Base-by-base conservation (phyloP, 2,797 vertebrate species). In the Vireo griseus region DNA sequence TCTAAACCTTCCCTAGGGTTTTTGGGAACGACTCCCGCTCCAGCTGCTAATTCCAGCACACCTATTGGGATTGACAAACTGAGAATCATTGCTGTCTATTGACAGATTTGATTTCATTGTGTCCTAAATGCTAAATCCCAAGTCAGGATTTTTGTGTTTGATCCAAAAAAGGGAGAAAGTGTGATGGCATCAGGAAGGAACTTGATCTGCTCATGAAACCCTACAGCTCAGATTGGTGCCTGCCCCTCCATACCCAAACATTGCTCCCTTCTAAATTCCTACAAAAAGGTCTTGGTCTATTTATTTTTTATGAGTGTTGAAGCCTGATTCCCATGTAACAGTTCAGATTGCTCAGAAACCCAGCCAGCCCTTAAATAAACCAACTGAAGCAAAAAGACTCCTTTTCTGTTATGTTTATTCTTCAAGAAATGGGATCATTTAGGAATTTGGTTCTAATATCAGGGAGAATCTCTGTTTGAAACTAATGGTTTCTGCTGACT, bases 401-500 rank as follows among this genome's bases (percentile, higher is more conserved):
- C 9, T 75, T 75, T 90, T 31, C 29, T 9, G 7, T 58, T 80
- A 16, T 21, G 20, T 13, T 74, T 71, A 28, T 85, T 90, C 88
- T 86, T 52, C 55, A 86, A 78, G 72, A 83, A 84, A 84, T 29
- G 37, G 47, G 58, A 91, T 91, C 62, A 80, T 84, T 90, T 69
- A 94, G 45, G 65, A 92, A 88, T 76, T 88, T 76, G 31, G 15
- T 33, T 93, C 88, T 86, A 79, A 73, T 71, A 83, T 79, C 69
- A 90, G 42, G 42, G 55, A 94, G 74, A 74, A 94, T 44, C 66
- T 87, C 94, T 90, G 58, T 78, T 84, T 92, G 86, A 94, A 93
- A 91, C 45, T 6, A 35, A 91, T 39, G 24, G 62, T 88, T 96
- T 96, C 58, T 69, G 88, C 84, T 86, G 94, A 94, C 73, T 96